phyloP scores from a whole-genome alignment of 2,797 vertebrate genomes.

The Eupleurogrammus muticus region DNA sequence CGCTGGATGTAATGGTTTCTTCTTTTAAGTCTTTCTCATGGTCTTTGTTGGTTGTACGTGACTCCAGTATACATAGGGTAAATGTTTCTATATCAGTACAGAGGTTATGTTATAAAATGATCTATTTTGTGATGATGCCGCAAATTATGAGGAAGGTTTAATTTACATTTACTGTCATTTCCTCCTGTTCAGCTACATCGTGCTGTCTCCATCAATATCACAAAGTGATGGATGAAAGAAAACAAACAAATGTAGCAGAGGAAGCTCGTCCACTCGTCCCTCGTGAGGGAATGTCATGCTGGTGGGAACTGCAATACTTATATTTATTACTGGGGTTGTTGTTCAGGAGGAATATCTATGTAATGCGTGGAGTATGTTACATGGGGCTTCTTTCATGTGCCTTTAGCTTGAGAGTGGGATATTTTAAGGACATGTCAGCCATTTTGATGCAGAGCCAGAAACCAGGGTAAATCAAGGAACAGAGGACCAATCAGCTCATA shows the following conservation, averaged over 20 bases:
- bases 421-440: conserved; percentile 47
- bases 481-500: conserved; percentile 50
- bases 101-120: conserved; percentile 46
- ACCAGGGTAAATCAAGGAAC: conserved; percentile 39
- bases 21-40: conserved; percentile 51
- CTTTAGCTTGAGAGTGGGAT: conserved; percentile 65
- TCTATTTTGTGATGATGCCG: conserved; percentile 56
- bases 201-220: conserved; percentile 35
- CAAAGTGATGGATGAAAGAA: conserved; percentile 18
- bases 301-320: conserved; percentile 49
- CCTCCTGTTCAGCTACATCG: conserved; percentile 46
- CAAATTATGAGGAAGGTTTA: conserved; percentile 40
- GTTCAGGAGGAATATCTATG: conserved; percentile 18
- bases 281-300: conserved; percentile 4
- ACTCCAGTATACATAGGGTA: conserved; percentile 53
- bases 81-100: conserved; percentile 61
- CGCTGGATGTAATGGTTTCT: conserved; percentile 57
- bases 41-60: conserved; percentile 62
- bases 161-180: conserved; percentile 34
- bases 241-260: conserved; percentile 75
- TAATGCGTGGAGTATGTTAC: conserved; percentile 34
- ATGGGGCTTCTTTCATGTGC: conserved; percentile 76
- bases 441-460: conserved; percentile 51
- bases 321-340: conserved; percentile 34
- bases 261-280: conserved; percentile 38